Evolutionary conservation across 2,888 invertebrate genomes (phyloP).

Genomic region (Polydrusus cervinus): DNA sequence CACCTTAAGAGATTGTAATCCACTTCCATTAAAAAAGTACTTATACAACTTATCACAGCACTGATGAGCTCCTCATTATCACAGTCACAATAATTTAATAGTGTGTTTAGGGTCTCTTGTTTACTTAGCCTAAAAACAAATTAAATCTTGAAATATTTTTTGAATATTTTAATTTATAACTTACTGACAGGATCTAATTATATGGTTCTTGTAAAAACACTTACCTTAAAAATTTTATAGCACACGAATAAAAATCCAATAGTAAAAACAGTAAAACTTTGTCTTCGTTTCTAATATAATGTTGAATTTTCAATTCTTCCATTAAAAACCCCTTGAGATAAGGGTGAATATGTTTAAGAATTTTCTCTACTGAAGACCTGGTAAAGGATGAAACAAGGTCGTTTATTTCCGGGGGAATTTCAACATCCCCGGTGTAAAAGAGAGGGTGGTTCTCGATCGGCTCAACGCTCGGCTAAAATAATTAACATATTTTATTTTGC

Average conservation of each 20-base stretch:
- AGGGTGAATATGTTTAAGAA: constrained; percentile 60
- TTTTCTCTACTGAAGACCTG: constrained; percentile 54
- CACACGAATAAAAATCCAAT: constrained; percentile 65
- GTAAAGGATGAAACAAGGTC: constrained; percentile 58
- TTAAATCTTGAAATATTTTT: too few relatives aligned
- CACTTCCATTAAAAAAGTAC: constrained; percentile 61
- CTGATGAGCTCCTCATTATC: constrained; percentile 65
- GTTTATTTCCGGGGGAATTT: constrained; percentile 58
- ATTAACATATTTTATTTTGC: neutral
- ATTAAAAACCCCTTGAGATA: constrained; percentile 59
- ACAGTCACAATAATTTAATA: constrained; percentile 61
- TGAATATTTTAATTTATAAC: too few relatives aligned
- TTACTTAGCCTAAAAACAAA: constrained; percentile 56
- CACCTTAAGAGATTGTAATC: constrained; percentile 59
- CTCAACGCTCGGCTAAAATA: constrained; percentile 28
- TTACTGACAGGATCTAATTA: too few relatives aligned
- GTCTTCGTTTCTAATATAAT: constrained; percentile 58
- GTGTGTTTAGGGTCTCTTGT: constrained; percentile 63
- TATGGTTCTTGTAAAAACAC: too few relatives aligned
- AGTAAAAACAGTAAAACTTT: constrained; percentile 61
- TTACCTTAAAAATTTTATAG: constrained; percentile 60
- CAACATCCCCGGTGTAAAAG: constrained; percentile 59
- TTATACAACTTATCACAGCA: constrained; percentile 63
- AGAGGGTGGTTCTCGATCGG: constrained; percentile 58
- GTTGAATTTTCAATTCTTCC: constrained; percentile 58